Conservation (phyloP, 2,888 invertebrate species). For the Trichopria drosophilae region DNA sequence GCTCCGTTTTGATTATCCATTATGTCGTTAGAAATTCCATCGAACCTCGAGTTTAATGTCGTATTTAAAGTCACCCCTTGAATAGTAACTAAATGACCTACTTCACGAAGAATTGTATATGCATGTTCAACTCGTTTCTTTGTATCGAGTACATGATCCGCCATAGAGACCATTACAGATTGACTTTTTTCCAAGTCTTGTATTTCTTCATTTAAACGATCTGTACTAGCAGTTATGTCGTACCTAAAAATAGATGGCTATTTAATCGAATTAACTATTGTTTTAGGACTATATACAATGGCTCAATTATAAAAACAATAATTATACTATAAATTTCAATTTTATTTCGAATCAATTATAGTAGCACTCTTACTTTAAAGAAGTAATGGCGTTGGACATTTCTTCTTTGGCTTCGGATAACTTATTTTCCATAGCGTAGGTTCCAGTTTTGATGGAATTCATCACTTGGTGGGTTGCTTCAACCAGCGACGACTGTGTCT, state of each 20-base stretch:
- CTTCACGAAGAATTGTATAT: conserved; percentile 76
- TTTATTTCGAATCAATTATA: neutral
- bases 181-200: conserved; percentile 72
- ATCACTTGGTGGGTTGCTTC: conserved; percentile 61
- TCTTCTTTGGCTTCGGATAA: conserved; percentile 63
- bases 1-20: conserved; percentile 73
- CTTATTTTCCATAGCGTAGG: conserved; percentile 60
- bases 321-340: neutral
- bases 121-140: conserved; percentile 84
- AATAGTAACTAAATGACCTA: conserved; percentile 69
- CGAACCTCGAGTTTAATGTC: conserved; percentile 71
- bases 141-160: conserved; percentile 81
- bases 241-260: conserved; percentile 37
- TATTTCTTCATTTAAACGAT: conserved; percentile 48
- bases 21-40: conserved; percentile 70
- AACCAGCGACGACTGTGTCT: conserved; percentile 65
- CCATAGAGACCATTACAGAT: conserved; percentile 77
- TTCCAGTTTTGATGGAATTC: conserved; percentile 52
- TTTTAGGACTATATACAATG: neutral
- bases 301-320: neutral
- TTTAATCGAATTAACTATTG: neutral
- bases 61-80: conserved; percentile 69
- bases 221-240: conserved; percentile 47
- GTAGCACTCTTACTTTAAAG: conserved; percentile 13
- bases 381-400: conserved; percentile 62